Conservation (phyloP, 2,888 invertebrate species). For the Hoplodrina blanda region DNA sequence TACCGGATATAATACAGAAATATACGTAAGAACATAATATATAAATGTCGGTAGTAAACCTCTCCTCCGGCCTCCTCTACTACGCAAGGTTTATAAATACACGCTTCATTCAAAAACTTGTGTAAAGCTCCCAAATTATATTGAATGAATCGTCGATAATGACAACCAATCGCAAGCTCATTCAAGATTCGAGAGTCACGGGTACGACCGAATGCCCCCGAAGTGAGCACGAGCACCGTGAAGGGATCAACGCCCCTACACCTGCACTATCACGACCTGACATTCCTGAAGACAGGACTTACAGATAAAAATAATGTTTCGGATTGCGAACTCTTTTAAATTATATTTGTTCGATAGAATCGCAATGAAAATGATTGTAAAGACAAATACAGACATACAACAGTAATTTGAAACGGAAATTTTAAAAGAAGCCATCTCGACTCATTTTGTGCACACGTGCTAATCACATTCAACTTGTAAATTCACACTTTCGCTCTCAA, state of each 20-base stretch:
- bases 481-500: slow-evolving; percentile 52
- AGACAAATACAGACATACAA: slow-evolving; percentile 17
- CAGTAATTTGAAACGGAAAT: slow-evolving; percentile 30
- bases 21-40: slow-evolving; percentile 7
- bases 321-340: slow-evolving; percentile 22
- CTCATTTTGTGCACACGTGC: slow-evolving; percentile 34
- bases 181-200: slow-evolving; percentile 78
- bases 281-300: slow-evolving; percentile 74
- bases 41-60: slow-evolving; percentile 1
- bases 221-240: slow-evolving; percentile 72
- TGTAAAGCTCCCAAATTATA: slow-evolving; percentile 46
- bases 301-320: slow-evolving; percentile 21
- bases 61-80: not conserved
- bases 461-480: slow-evolving; percentile 41
- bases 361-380: slow-evolving; percentile 5
- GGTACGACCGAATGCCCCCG: slow-evolving; percentile 70
- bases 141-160: slow-evolving; percentile 51
- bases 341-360: not conserved
- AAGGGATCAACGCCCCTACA: slow-evolving; percentile 83
- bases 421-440: slow-evolving; percentile 22
- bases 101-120: slow-evolving; percentile 33
- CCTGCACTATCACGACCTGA: slow-evolving; percentile 82
- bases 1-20: slow-evolving; percentile 25
- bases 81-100: slow-evolving; percentile 29
- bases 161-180: slow-evolving; percentile 70